These are phyloP conservation scores for Antitype chi DNA, from an alignment of 2,888 invertebrate species.

Conservation along the genomic window DNA sequence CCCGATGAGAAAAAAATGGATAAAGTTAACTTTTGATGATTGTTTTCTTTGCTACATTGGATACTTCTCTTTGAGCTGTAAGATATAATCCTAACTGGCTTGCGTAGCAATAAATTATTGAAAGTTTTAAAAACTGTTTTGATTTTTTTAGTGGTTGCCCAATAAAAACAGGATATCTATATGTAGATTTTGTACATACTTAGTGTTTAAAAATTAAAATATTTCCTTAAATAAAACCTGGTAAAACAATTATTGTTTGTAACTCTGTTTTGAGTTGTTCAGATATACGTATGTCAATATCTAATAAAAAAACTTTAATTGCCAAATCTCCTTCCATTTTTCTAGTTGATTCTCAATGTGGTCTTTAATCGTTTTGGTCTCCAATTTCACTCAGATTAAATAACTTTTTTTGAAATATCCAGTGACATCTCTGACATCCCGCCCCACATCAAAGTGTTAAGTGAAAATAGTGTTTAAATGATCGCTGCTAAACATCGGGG, in stretches of 20 bases:
- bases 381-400: background rate
- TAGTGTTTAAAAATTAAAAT: background rate
- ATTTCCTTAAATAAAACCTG: background rate
- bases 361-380: background rate
- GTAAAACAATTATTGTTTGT: background rate
- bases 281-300: background rate
- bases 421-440: constrained; percentile 7
- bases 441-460: constrained; percentile 70
- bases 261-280: background rate
- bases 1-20: background rate
- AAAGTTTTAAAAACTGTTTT: background rate
- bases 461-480: constrained; percentile 87
- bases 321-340: background rate
- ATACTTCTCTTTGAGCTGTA: background rate
- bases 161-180: background rate
- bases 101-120: no score
- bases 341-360: background rate
- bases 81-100: background rate
- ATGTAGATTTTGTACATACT: background rate
- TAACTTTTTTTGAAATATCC: background rate
- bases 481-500: constrained; percentile 87
- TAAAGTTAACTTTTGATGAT: background rate
- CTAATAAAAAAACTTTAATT: background rate
- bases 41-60: background rate
- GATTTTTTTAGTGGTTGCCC: background rate